These are phyloP conservation scores for Drosophila ochracea DNA, from an alignment of 2,888 invertebrate genomes.

Conservation along the genomic window DNA sequence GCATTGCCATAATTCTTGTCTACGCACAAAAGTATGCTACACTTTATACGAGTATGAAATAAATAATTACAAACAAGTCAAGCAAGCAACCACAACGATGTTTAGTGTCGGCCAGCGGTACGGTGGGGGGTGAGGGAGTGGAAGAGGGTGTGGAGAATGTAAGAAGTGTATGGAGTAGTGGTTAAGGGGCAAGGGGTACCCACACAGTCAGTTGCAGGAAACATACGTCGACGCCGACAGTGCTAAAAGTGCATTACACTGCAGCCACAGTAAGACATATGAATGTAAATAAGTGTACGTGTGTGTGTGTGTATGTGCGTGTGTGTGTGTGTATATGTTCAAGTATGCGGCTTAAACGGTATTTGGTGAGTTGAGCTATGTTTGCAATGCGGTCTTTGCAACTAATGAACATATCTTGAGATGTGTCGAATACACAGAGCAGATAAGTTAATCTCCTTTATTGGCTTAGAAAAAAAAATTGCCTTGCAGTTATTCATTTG, in stretches of 20 bases:
- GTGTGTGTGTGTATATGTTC: not conserved
- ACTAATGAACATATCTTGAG: conserved; percentile 43
- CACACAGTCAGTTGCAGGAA: conserved; percentile 46
- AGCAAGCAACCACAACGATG: conserved; percentile 59
- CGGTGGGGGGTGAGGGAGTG: too few species aligned
- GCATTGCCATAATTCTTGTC: conserved; percentile 73
- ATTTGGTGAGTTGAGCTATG: conserved; percentile 35
- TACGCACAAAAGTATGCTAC: conserved; percentile 74
- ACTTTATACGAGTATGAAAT: conserved; percentile 69
- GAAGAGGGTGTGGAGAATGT: not conserved
- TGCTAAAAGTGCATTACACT: conserved; percentile 70
- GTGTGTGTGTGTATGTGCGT: not conserved
- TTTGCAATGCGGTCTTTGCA: conserved; percentile 29
- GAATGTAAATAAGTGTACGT: conserved; percentile 1
- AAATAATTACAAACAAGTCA: conserved; percentile 78
- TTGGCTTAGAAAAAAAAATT: not conserved
- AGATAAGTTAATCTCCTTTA: not conserved
- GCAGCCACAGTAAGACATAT: conserved; percentile 17
- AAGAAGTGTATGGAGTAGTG: not conserved
- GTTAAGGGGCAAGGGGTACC: not conserved
- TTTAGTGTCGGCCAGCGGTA: conserved; percentile 16
- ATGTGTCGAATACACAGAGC: conserved; percentile 17
- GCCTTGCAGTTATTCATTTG: not conserved
- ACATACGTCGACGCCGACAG: conserved; percentile 61
- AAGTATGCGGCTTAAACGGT: conserved; percentile 38